Evolutionary conservation across 2,797 vertebrate genomes (phyloP), one percentile per base, ranked within the genome.

Genomic region (Fundulus diaphanus): DNA sequence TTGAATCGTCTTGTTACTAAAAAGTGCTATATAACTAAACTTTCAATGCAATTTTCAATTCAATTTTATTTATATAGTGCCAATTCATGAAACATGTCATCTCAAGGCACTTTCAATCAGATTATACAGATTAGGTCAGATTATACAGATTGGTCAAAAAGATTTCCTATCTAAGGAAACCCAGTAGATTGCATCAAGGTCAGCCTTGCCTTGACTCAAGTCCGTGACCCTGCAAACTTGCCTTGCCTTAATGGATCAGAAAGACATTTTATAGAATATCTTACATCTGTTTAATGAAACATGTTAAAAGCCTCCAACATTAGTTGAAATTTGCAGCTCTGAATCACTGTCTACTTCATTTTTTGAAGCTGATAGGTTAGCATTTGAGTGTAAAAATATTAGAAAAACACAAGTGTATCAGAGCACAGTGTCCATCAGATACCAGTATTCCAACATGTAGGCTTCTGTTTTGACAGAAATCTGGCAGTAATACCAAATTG

Each of bases 401-500:
- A 70, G 70, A 81, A 80, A 56, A 74, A 29, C 48, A 9, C 22
- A 48, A 56, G 15, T 16, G 16, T 48, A 11, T 61, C n/a, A 40
- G 20, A 27, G 46, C 7, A 5, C 33, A 15, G 11, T 33, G 69
- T 69, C 68, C 20, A 51, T 20, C 37, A 35, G 22, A 54, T 63
- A 67, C 18, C 48, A 13, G 71, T 31, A 24, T 37, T 20, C 35
- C 44, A 57, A 68, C 35, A 16, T 33, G 18, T 68, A 33, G 22
- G 27, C 29, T 1, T 56, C 20, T 12, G 22, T 80, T 44, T 75
- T 66, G 46, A 52, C 51, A 70, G 75, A 89, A 72, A 44, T 69
- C 40, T 22, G 44, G 72, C 54, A 70, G 70, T 83, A 81, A 78
- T 81, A 68, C 71, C 42, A 68, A 20, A 44, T 37, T 46, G 44